phyloP scores from a whole-genome alignment of 2,888 invertebrate species.

The Pteria penguin region DNA sequence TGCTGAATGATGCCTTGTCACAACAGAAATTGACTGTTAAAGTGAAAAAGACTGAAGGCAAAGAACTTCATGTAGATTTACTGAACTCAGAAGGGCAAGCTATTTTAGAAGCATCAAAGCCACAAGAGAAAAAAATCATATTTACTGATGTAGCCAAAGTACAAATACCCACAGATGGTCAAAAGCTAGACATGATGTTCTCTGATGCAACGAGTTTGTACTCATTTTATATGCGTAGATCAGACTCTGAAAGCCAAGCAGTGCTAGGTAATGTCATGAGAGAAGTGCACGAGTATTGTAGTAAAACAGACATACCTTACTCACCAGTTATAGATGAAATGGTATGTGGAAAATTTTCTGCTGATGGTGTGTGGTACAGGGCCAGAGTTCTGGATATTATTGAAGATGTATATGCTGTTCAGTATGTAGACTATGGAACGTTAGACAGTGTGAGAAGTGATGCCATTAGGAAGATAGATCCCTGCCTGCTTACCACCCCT shows the following conservation, averaged over 20 bases:
- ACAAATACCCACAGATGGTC: not conserved
- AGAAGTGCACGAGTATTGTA: conserved; percentile 9
- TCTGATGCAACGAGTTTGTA: conserved; percentile 1
- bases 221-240: conserved; percentile 9
- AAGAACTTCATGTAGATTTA: conserved; percentile 15
- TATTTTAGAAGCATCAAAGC: not conserved
- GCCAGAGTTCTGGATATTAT: conserved; percentile 35
- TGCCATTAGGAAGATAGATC: conserved; percentile 76
- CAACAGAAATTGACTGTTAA: not conserved
- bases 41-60: conserved; percentile 20
- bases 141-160: not conserved
- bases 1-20: not conserved
- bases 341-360: conserved; percentile 49
- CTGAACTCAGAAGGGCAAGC: not conserved
- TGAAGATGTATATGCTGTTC: conserved; percentile 84
- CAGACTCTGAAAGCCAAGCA: not conserved
- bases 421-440: conserved; percentile 83
- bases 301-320: conserved; percentile 21
- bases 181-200: not conserved
- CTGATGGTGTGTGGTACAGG: conserved; percentile 39
- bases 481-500: conserved; percentile 31
- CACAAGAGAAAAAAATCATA: not conserved
- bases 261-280: conserved; percentile 1
- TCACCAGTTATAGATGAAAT: conserved; percentile 50
- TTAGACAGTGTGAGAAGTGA: conserved; percentile 85